Evolutionary conservation across 1,140 invertebrate genomes (phyloP), one percentile per base, ranked within the genome.

Genomic region (Neoseiulus cucumeris): DNA sequence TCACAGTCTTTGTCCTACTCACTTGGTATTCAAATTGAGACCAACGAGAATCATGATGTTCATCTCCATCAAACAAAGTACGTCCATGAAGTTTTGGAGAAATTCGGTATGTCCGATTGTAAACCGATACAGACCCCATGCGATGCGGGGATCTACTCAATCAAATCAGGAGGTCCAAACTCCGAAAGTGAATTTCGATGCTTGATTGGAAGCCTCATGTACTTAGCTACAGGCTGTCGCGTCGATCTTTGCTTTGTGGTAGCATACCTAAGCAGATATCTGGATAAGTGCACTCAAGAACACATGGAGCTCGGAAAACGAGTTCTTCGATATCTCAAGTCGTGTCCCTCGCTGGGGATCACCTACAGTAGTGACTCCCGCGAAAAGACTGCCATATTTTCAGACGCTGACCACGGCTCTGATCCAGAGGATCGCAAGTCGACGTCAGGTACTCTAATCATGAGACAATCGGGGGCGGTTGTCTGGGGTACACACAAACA

Each of bases 311-410:
- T 7, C 14, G 65, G n/a, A 9, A 64, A 64, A 66, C 7, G 64
- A 17, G 25, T 66, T 12, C 25, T 66, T 9, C 14, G 64, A 65
- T 66, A 66, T 25, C 65, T 66, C 17, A 66, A 66, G n/a, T 14
- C 12, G 14, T 65, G 51, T 65, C 14, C 18, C 29, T 7, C n/a
- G 14, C 9, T 66, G 64, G 65, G 65, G 9, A 17, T 65, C n/a
- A 65, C 7, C 14, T 65, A 65, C 14, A 17, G 29, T 14, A 20
- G 42, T n/a, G n/a, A 65, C 7, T 14, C 59, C 14, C 20, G 29
- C 51, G 64, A 65, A 65, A 14, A 7, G n/a, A 17, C 65, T 9
- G 29, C 22, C 14, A 59, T 44, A 66, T 66, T 17, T 30, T n/a
- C 65, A 66, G 65, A 66, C 30, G 45, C 65, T 22, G 55, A 65